Evolutionary conservation across 2,113 vertebrate species (phyloP), one percentile per base, ranked within the genome.

Genomic region (Prionailurus bengalensis): DNA sequence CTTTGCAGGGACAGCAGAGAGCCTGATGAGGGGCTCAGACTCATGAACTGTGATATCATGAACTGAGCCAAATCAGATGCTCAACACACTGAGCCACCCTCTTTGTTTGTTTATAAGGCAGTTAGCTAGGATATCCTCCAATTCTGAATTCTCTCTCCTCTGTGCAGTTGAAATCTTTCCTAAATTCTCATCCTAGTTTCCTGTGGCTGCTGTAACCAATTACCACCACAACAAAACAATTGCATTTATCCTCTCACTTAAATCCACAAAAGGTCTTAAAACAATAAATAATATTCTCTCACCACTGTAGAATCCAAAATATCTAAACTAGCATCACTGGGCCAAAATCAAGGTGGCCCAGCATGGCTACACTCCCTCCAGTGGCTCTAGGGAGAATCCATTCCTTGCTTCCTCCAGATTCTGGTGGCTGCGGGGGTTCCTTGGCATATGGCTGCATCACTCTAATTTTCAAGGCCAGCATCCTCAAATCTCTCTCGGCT

Each of bases 101-200:
- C 19, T 61, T 61, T 61, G 21, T 61, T 58, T 58, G 55, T 82
- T 71, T 51, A 70, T 12, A 58, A 80, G 29, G 39, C 4, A 68
- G 51, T 17, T 76, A 88, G 70, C 27, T 70, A 80, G 39, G 9
- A 45, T 29, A 3, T 9, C 36, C 15, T 45, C 7, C 48, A 36
- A 27, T 29, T 84, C 65, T 12, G 76, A 78, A 65, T 3, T 92
- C 61, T 33, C 23, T 53, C 27, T 53, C 39, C 31, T 7, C 0
- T 68, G 90, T 90, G 33, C 74, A 74, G 25, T n/a, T 81, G n/a
- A 87, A 96, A 86, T 90, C 17, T 45, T 23, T 70, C 58, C 27
- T 92, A 61, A 65, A 7, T 81, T 89, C 71, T 76, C 79, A 5
- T 58, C 55, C 8, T 86, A 31, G 25, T 86, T 90, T 86, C 53